A percentile compares a stretch with the other conserved stretches of the same genome.
Conservation (phyloP, 2,888 invertebrate species). For the Tinea pellionella region DNA sequence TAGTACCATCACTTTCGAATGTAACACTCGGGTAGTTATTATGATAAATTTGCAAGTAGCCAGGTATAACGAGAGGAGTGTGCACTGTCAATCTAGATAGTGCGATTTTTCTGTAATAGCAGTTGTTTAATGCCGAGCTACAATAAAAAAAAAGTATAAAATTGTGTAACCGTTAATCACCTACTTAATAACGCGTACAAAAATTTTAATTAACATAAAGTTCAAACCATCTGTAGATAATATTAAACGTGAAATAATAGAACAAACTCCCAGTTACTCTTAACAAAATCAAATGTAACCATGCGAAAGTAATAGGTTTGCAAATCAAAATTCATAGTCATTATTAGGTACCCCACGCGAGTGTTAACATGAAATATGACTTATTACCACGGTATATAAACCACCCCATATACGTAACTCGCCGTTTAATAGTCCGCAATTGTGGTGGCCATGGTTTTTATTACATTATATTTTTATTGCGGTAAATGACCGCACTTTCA, state of each 20-base stretch:
- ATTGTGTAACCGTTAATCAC: no score
- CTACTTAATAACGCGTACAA: not conserved
- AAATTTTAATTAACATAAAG: not conserved
- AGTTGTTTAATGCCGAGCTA: no score
- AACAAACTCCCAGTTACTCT: not conserved
- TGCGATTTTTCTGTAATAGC: no score
- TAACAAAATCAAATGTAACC: slow-evolving; percentile 16
- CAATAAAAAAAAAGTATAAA: no score
- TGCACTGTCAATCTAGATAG: no score
- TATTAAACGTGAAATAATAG: not conserved
- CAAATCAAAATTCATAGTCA: slow-evolving; percentile 47
- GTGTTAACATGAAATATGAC: slow-evolving; percentile 57
- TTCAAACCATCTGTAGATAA: not conserved
- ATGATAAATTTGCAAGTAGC: no score
- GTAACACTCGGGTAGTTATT: no score
- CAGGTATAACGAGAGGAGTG: no score
- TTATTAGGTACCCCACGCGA: slow-evolving; percentile 39
- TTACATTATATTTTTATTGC: no score
- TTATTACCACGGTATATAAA: slow-evolving; percentile 34
- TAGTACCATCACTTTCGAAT: no score
- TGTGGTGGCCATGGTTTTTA: no score
- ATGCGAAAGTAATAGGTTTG: slow-evolving; percentile 44
- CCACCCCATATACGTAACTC: slow-evolving; percentile 25
- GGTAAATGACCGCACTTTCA: no score
- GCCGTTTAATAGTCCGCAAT: slow-evolving; percentile 42